Evolutionary conservation across 2,888 invertebrate genomes (phyloP).

Genomic region (Drosophila vallismaia): DNA sequence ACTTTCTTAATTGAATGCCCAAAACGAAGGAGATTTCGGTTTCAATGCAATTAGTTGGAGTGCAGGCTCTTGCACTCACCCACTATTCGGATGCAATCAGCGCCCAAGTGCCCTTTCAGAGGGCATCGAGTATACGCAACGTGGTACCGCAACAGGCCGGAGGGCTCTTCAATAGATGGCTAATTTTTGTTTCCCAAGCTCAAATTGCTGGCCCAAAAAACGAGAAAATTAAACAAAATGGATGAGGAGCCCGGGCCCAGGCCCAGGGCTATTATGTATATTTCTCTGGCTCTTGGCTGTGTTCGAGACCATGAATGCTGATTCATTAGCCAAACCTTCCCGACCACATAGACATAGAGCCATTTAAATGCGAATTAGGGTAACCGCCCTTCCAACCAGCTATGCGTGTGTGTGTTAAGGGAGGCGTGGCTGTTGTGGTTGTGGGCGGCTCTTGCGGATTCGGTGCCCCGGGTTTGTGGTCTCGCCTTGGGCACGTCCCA

Average conservation of each 20-base stretch:
- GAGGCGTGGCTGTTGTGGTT: constrained; percentile 40
- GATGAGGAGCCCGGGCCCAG: not conserved
- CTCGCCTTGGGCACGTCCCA: constrained; percentile 34
- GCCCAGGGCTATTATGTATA: not conserved
- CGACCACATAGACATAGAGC: constrained; percentile 26
- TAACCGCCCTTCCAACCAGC: constrained; percentile 42
- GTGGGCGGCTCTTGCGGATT: constrained; percentile 15
- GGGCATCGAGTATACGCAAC: constrained; percentile 58
- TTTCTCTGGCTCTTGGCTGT: constrained; percentile 8
- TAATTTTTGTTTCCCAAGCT: constrained; percentile 56
- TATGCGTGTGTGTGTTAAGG: constrained; percentile 13
- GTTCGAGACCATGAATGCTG: constrained; percentile 63
- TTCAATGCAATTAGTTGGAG: constrained; percentile 51
- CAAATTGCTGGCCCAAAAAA: constrained; percentile 13
- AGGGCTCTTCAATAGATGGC: constrained; percentile 39
- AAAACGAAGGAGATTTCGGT: constrained; percentile 13
- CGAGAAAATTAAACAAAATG: constrained; percentile 10
- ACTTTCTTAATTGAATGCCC: constrained; percentile 53
- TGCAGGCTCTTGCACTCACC: constrained; percentile 33
- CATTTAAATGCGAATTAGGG: constrained; percentile 68
- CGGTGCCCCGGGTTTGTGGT: constrained; percentile 36
- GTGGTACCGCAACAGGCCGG: constrained; percentile 19
- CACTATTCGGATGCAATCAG: constrained; percentile 2
- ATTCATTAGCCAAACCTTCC: constrained; percentile 59
- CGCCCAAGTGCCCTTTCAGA: constrained; percentile 11